Evolutionary conservation across 2,113 vertebrate genomes (phyloP), one percentile per base, ranked within the genome.

Genomic region (Sarotherodon lohbergeri): DNA sequence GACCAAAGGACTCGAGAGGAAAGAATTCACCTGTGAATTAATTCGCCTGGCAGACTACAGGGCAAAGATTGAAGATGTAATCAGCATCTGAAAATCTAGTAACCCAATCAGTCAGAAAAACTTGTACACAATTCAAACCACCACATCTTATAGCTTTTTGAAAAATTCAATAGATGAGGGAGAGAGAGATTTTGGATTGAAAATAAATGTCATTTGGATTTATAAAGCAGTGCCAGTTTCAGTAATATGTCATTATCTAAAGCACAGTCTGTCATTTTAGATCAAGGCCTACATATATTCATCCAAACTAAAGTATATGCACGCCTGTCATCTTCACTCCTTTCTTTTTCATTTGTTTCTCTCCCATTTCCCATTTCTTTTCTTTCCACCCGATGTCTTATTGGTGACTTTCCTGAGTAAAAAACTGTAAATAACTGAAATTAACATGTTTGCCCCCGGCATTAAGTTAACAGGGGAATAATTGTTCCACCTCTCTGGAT

Each of bases 21-120:
- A 80, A 89, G 54, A 89, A 89, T 59, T 85, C 59, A 73, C 85
- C 82, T 50, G 50, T 43, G 59, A 87, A 83, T 91, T 83, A 0
- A 87, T 89, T 88, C 80, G 19, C 66, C 61, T 56, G 3, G 13
- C 4, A 4, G 85, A 57, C 14, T 24, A 14, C 56, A 32, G 6
- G 16, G 32, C 54, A 71, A 59, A 29, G 8, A 86, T 24, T 78
- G 52, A 22, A 43, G 63, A 82, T n/a, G 50, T 6, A 32, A 41
- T 22, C 55, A 3, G 10, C 39, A 9, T 80, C 27, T 50, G 16
- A 83, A 61, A 82, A 78, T 24, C n/a, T 41, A 14, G 17, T 27
- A 27, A 83, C 59, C 0, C 27, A 5, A 10, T 83, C 10, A 59
- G 80, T 56, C 29, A 66, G 29, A 79, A 43, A 76, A 81, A 27